phyloP scores from a whole-genome alignment of 2,888 invertebrate genomes.

The Camptogramma bilineatum region DNA sequence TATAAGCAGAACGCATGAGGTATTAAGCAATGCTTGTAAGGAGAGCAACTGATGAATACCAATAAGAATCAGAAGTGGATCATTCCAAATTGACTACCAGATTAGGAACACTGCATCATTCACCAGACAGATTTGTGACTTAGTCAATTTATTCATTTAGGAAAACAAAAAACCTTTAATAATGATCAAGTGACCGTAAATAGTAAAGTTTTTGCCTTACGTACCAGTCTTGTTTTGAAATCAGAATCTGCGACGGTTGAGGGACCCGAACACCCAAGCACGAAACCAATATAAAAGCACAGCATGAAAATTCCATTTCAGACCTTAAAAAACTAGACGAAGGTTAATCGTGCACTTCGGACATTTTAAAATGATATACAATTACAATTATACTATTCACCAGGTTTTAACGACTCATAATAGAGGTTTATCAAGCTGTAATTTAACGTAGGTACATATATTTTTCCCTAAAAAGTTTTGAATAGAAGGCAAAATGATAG shows the following conservation, averaged over 20 bases:
- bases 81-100: conserved; percentile 9
- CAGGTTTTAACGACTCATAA: too few species aligned
- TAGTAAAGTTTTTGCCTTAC: background rate
- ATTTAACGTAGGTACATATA: too few species aligned
- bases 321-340: too few species aligned
- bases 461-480: too few species aligned
- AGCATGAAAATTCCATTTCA: too few species aligned
- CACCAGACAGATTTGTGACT: background rate
- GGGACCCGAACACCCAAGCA: background rate
- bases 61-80: conserved; percentile 21
- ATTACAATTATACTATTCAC: too few species aligned
- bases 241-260: background rate
- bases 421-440: too few species aligned
- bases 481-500: background rate
- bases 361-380: too few species aligned
- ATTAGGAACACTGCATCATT: background rate
- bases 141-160: too few species aligned
- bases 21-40: conserved; percentile 34
- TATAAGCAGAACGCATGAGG: conserved; percentile 32
- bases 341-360: too few species aligned
- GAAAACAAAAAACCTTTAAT: too few species aligned
- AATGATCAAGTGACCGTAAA: too few species aligned
- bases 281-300: background rate
- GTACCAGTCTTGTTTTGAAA: background rate
- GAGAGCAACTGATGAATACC: conserved; percentile 25